Conservation (phyloP, 2,113 vertebrate species). For the Thamnaconus septentrionalis region DNA sequence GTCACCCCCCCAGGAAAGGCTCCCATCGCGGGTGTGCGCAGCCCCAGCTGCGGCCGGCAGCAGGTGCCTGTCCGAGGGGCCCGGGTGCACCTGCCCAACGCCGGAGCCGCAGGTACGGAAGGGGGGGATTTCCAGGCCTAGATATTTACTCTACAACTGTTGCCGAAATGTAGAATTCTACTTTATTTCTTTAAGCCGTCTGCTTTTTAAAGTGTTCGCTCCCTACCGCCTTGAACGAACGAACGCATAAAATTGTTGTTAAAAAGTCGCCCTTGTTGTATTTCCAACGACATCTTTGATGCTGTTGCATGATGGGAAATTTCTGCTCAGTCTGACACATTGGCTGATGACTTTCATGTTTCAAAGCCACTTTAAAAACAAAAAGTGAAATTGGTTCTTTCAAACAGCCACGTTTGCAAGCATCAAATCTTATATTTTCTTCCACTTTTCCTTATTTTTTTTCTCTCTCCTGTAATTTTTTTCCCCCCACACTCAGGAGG, state of each 20-base stretch:
- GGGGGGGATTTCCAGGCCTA: background rate
- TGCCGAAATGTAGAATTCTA: too few relatives aligned
- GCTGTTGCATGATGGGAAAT: too few relatives aligned
- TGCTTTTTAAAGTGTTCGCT: too few relatives aligned
- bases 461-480: background rate
- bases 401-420: background rate
- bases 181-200: too few relatives aligned
- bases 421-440: background rate
- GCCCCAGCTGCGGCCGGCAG: constrained; percentile 85
- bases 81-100: constrained; percentile 75
- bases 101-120: constrained; percentile 53
- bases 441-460: background rate
- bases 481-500: constrained; percentile 73
- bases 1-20: constrained; percentile 86
- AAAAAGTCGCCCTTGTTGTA: too few relatives aligned
- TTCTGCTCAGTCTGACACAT: too few relatives aligned
- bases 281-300: too few relatives aligned
- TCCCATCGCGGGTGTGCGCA: constrained; percentile 78
- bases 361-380: too few relatives aligned
- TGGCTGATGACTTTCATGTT: too few relatives aligned
- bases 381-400: too few relatives aligned
- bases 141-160: background rate
- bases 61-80: constrained; percentile 79
- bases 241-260: too few relatives aligned
- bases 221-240: too few relatives aligned